A percentile compares a stretch with the other conserved stretches of the same genome.
These are phyloP conservation scores for Microcaecilia unicolor DNA, from an alignment of 2,797 vertebrate genomes.

Conservation along the genomic window DNA sequence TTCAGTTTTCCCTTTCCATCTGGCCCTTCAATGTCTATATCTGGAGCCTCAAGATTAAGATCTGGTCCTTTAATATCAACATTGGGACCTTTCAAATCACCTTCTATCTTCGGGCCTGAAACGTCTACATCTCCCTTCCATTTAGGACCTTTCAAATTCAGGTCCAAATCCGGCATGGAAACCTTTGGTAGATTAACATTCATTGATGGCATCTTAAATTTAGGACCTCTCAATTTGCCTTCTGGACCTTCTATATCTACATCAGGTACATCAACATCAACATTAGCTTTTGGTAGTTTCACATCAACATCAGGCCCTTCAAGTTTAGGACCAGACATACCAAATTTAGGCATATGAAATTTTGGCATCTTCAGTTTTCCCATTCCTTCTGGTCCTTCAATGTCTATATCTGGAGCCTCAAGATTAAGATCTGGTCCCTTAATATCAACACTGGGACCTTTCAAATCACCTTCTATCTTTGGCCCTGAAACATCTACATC, in stretches of 20 bases:
- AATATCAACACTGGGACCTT: constrained; percentile 1
- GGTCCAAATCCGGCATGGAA: constrained; percentile 30
- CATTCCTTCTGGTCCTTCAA: constrained; percentile 10
- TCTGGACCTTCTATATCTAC: background rate
- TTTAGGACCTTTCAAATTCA: constrained; percentile 23
- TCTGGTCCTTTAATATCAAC: constrained; percentile 44
- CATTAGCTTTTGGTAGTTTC: too few species aligned
- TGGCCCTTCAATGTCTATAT: too few species aligned
- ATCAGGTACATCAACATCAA: background rate
- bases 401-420: constrained; percentile 9
- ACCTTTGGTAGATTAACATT: constrained; percentile 14
- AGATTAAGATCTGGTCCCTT: constrained; percentile 18
- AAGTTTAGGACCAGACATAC: constrained; percentile 11
- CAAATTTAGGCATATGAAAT: constrained; percentile 30
- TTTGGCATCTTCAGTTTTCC: constrained; percentile 28
- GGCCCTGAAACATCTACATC: background rate
- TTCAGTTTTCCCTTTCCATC: too few species aligned
- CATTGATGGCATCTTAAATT: constrained; percentile 15
- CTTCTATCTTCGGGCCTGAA: constrained; percentile 16
- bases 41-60: too few species aligned
- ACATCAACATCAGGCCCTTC: constrained; percentile 11
- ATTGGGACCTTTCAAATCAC: constrained; percentile 10
- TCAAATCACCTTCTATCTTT: constrained; percentile 1
- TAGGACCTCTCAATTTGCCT: constrained; percentile 1
- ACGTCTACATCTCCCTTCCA: constrained; percentile 16